Evolutionary conservation across 2,797 vertebrate genomes (phyloP).

Genomic region (Pampus argenteus): DNA sequence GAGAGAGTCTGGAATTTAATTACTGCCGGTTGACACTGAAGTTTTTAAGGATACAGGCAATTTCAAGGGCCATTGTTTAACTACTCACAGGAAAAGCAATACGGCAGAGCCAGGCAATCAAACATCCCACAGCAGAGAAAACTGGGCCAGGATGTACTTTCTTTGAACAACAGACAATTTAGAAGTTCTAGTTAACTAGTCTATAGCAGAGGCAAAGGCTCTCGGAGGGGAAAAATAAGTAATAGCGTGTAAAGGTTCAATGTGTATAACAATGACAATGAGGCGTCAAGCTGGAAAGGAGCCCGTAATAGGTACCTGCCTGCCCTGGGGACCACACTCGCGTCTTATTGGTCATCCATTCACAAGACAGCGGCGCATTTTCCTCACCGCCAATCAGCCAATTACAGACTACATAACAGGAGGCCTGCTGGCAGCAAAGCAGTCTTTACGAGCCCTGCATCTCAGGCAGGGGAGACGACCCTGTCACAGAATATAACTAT

Average conservation of each 20-base stretch:
- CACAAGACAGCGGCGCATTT: slow-evolving; percentile 80
- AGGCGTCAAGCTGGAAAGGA: slow-evolving; percentile 66
- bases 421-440: slow-evolving; percentile 70
- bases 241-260: slow-evolving; percentile 60
- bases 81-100: slow-evolving; percentile 57
- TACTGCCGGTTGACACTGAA: slow-evolving; percentile 59
- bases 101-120: slow-evolving; percentile 52
- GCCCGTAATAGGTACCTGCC: slow-evolving; percentile 79
- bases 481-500: slow-evolving; percentile 85
- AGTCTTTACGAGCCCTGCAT: slow-evolving; percentile 78
- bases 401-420: slow-evolving; percentile 83
- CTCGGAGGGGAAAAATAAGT: slow-evolving; percentile 30
- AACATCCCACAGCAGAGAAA: slow-evolving; percentile 58
- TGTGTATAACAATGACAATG: slow-evolving; percentile 75
- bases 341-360: slow-evolving; percentile 84
- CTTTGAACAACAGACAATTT: slow-evolving; percentile 72
- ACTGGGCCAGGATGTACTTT: slow-evolving; percentile 72
- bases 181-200: slow-evolving; percentile 71
- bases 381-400: slow-evolving; percentile 83
- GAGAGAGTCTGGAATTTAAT: slow-evolving; percentile 72
- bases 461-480: slow-evolving; percentile 70
- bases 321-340: slow-evolving; percentile 73
- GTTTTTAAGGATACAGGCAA: slow-evolving; percentile 63
- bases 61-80: slow-evolving; percentile 69
- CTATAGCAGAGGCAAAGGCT: slow-evolving; percentile 33